Evolutionary conservation across 2,113 vertebrate genomes (phyloP).

Genomic region (Maccullochella peelii): DNA sequence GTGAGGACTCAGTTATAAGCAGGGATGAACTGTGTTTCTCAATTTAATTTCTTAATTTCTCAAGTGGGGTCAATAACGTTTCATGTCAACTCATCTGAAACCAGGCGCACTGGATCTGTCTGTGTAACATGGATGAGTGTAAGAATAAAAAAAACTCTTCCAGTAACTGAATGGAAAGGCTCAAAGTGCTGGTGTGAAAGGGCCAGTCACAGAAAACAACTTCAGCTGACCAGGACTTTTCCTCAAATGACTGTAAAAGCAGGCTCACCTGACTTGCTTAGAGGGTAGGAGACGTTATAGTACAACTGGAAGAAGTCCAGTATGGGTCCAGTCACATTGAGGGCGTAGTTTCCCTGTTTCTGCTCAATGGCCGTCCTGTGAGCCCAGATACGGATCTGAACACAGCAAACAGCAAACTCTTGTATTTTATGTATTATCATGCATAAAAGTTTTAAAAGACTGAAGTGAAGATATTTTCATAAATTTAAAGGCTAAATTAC

Average conservation of each 20-base stretch:
- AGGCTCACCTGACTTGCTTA: constrained; percentile 88
- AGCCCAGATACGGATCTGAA: constrained; percentile 93
- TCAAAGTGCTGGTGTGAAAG: background rate
- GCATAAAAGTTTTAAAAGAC: background rate
- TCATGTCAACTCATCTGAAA: too few species aligned
- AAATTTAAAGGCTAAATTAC: too few species aligned
- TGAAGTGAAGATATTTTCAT: background rate
- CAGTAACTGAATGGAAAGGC: too few species aligned
- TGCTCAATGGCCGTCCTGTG: constrained; percentile 79
- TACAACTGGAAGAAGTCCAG: constrained; percentile 85
- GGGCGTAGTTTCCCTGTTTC: constrained; percentile 83
- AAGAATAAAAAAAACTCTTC: background rate
- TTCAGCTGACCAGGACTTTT: background rate
- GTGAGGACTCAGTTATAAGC: too few species aligned
- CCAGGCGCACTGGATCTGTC: background rate
- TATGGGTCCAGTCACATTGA: constrained; percentile 84
- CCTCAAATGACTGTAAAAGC: background rate
- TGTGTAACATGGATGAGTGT: background rate
- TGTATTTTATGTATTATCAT: background rate
- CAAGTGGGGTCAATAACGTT: too few species aligned
- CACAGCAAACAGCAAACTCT: constrained; percentile 8
- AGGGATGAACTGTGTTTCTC: too few species aligned
- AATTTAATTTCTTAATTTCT: too few species aligned
- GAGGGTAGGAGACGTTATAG: constrained; percentile 86
- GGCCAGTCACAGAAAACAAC: background rate